Evolutionary conservation across 1,140 invertebrate genomes (phyloP).

Genomic region (Drosophila lacertosa): DNA sequence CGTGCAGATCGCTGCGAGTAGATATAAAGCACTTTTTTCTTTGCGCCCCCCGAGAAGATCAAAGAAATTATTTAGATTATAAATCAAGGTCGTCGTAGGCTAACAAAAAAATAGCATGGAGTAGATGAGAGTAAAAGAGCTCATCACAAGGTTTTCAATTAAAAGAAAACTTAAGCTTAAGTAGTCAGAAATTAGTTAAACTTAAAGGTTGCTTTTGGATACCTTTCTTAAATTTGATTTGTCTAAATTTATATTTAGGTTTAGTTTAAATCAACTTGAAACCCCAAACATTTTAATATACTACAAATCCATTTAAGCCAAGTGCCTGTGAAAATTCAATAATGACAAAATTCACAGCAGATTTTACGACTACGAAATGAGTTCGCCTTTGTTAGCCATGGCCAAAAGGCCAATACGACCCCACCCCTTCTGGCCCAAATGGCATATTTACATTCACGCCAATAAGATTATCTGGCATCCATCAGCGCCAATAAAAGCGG

Average conservation of each 20-base stretch:
- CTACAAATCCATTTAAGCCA: background rate
- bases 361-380: conserved; percentile 70
- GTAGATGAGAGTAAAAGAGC: conserved; percentile 17
- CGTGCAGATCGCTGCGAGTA: conserved; percentile 45
- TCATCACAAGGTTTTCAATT: conserved; percentile 1
- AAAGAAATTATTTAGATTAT: conserved; percentile 55
- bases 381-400: conserved; percentile 14
- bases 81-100: conserved; percentile 65
- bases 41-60: conserved; percentile 65
- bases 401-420: background rate
- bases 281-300: too few relatives aligned
- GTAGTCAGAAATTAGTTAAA: background rate
- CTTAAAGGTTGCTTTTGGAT: too few relatives aligned
- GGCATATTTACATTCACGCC: conserved; percentile 70
- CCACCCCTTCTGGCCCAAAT: conserved; percentile 1
- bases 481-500: conserved; percentile 60
- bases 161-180: background rate
- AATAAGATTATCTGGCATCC: conserved; percentile 77
- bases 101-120: conserved; percentile 34
- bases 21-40: conserved; percentile 65
- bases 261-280: too few relatives aligned
- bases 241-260: too few relatives aligned
- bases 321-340: conserved; percentile 45
- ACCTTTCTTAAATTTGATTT: too few relatives aligned
- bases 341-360: conserved; percentile 45